Evolutionary conservation across 1,140 invertebrate species (phyloP).

Genomic region (Diorhabda sublineata): DNA sequence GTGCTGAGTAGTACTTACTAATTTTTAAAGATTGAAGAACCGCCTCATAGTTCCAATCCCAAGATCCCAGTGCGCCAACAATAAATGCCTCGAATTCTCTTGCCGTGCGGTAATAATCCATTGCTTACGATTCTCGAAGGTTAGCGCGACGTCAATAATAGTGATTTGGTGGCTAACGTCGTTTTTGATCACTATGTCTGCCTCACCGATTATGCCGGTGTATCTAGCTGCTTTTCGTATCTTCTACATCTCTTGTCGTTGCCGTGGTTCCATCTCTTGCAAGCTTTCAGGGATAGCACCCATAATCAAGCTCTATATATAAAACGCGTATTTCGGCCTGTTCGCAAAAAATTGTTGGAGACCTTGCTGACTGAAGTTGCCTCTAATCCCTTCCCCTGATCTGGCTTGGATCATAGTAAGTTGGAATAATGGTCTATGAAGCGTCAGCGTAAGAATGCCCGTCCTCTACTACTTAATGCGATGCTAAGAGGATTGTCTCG

Average conservation of each 20-base stretch:
- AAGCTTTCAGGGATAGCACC: no score
- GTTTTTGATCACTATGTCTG: constrained; percentile 40
- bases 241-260: no score
- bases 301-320: no score
- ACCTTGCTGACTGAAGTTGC: no score
- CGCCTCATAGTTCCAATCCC: constrained; percentile 13
- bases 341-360: constrained; percentile 33
- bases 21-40: neutral
- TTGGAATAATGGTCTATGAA: constrained; percentile 1
- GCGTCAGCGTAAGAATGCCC: no score
- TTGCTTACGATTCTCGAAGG: constrained; percentile 43
- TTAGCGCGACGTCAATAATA: constrained; percentile 43
- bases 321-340: constrained; percentile 27
- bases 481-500: no score
- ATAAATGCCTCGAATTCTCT: constrained; percentile 5
- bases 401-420: constrained; percentile 1
- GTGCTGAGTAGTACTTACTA: neutral
- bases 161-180: constrained; percentile 22
- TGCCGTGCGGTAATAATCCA: constrained; percentile 6
- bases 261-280: no score
- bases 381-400: constrained; percentile 20
- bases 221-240: no score
- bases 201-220: constrained; percentile 20
- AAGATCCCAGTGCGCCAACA: constrained; percentile 13
- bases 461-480: no score